These are phyloP conservation scores for Argyresthia goedartella DNA, from an alignment of 2,888 invertebrate species.

Conservation along the genomic window DNA sequence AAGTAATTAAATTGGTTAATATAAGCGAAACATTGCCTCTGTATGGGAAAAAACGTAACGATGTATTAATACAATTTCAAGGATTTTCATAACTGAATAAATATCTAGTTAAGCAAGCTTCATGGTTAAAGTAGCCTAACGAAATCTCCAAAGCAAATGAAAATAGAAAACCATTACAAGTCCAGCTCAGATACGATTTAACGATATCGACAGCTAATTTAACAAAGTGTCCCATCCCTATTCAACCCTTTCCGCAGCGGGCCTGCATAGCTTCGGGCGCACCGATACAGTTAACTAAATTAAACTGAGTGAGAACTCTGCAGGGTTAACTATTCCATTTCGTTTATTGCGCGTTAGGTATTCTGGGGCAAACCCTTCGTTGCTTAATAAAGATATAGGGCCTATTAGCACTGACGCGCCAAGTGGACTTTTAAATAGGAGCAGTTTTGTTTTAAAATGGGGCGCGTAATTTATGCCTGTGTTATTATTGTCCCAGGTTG, in stretches of 20 bases:
- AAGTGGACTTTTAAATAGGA: conserved; percentile 36
- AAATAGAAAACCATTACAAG: too few species aligned
- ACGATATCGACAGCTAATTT: not conserved
- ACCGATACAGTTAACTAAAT: conserved; percentile 68
- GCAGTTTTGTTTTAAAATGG: conserved; percentile 20
- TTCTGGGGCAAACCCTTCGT: conserved; percentile 52
- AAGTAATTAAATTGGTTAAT: too few species aligned
- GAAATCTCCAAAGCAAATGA: too few species aligned
- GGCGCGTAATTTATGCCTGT: not conserved
- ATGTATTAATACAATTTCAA: too few species aligned
- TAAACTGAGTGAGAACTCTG: conserved; percentile 69
- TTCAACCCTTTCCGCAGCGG: conserved; percentile 51
- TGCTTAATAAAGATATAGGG: conserved; percentile 63
- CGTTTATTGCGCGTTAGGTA: conserved; percentile 66
- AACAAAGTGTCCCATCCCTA: conserved; percentile 27
- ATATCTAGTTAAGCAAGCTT: too few species aligned
- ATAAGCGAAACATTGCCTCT: too few species aligned
- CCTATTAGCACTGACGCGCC: conserved; percentile 43
- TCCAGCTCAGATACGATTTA: too few species aligned
- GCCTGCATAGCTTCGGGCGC: conserved; percentile 52
- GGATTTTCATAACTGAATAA: too few species aligned
- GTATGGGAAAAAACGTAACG: too few species aligned
- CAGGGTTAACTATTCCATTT: conserved; percentile 70
- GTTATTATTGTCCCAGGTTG: too few species aligned
- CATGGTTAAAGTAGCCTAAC: too few species aligned